Evolutionary conservation across 2,797 vertebrate species (phyloP).

Genomic region (Ctenosaura bakeri): DNA sequence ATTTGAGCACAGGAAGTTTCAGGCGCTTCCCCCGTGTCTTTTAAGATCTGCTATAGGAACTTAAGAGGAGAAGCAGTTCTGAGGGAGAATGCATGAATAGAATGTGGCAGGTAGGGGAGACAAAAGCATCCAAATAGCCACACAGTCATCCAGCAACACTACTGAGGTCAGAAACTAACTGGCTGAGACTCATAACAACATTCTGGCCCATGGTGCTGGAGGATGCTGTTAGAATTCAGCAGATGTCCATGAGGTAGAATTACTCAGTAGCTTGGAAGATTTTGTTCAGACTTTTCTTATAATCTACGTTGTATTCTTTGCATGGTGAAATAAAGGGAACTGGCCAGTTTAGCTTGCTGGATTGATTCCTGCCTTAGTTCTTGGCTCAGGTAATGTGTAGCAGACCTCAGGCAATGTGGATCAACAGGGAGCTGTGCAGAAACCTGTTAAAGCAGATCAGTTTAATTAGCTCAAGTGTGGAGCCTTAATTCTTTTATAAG

Average conservation of each 20-base stretch:
- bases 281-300: background rate
- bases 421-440: background rate
- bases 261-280: too few species aligned
- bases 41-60: background rate
- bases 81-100: background rate
- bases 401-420: too few species aligned
- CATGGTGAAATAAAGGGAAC: background rate
- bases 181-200: background rate
- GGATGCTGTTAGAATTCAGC: background rate
- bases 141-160: background rate
- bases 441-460: background rate
- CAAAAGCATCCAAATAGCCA: background rate
- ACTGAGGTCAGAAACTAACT: background rate
- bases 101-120: background rate
- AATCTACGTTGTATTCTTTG: background rate
- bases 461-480: conserved; percentile 6
- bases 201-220: background rate
- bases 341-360: background rate
- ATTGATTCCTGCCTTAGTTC: background rate
- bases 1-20: too few species aligned
- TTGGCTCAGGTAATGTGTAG: background rate
- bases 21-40: too few species aligned
- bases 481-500: background rate
- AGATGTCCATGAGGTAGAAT: too few species aligned
- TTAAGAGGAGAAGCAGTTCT: background rate